phyloP scores from a whole-genome alignment of 2,113 vertebrate genomes.

The Corythornis cristatus region DNA sequence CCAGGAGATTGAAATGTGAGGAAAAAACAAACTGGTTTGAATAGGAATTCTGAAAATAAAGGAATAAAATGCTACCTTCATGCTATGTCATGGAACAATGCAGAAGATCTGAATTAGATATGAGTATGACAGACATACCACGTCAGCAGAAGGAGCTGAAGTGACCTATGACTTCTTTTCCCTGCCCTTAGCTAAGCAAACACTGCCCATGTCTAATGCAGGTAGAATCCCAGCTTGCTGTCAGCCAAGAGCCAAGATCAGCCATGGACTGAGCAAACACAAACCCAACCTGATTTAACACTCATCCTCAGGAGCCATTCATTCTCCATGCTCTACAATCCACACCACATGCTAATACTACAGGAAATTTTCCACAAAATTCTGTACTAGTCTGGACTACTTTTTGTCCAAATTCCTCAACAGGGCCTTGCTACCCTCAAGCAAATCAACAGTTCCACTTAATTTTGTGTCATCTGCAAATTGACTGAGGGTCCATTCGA shows the following conservation, averaged over 20 bases:
- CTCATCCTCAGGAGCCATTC: rapidly evolving
- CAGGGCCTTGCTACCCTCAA: no score
- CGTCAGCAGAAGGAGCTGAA: background rate
- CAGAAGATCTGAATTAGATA: background rate
- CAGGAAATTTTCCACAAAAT: background rate
- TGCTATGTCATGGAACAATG: background rate
- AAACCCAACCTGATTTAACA: background rate
- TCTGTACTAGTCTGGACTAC: background rate
- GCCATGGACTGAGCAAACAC: background rate
- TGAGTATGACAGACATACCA: background rate
- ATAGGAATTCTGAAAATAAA: background rate
- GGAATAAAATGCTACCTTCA: background rate
- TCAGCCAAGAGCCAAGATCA: background rate
- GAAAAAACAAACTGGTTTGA: background rate
- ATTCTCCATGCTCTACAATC: background rate
- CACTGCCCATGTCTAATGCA: background rate
- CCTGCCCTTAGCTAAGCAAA: background rate
- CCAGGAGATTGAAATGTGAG: background rate
- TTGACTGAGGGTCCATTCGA: no score
- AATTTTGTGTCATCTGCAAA: no score
- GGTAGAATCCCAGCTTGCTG: background rate
- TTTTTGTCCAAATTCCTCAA: no score
- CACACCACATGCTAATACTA: background rate
- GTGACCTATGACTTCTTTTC: background rate
- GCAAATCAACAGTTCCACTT: no score